These are phyloP conservation scores for Galerucella pusilla DNA, from an alignment of 2,888 invertebrate genomes.

Conservation along the genomic window DNA sequence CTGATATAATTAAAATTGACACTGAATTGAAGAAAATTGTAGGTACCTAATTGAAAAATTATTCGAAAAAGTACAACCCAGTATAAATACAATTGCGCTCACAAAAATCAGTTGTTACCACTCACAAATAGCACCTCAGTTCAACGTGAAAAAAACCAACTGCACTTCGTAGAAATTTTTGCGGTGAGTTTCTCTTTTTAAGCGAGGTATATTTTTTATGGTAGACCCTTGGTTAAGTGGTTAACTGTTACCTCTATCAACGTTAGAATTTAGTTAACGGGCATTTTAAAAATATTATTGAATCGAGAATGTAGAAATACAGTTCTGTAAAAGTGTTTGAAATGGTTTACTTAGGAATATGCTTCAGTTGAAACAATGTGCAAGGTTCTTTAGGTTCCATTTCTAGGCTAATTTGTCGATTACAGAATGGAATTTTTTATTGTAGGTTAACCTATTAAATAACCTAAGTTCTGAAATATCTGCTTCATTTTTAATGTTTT, in stretches of 20 bases:
- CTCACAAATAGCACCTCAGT: constrained; percentile 7
- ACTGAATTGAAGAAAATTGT: neutral
- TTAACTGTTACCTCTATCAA: neutral
- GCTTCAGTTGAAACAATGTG: too few species aligned
- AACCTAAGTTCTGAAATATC: too few species aligned
- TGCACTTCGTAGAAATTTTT: constrained; percentile 21
- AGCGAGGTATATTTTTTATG: constrained; percentile 32
- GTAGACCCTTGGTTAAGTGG: constrained; percentile 22
- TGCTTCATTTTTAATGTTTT: too few species aligned
- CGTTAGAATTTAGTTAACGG: neutral
- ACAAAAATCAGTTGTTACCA: neutral
- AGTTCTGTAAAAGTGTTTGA: too few species aligned
- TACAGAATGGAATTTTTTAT: too few species aligned
- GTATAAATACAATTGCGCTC: neutral
- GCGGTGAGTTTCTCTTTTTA: constrained; percentile 24
- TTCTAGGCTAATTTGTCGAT: too few species aligned
- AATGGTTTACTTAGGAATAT: too few species aligned
- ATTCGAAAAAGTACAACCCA: neutral
- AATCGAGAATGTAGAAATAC: too few species aligned
- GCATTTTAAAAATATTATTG: constrained; percentile 23
- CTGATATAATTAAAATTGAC: too few species aligned
- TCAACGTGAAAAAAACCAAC: constrained; percentile 15
- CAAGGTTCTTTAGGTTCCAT: too few species aligned
- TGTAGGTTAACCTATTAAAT: too few species aligned
- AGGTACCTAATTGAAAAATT: neutral